Percentiles rank a stretch among this genome's conserved stretches.
These are phyloP conservation scores for Tipula confusa DNA, from an alignment of 2,888 invertebrate species.

Conservation along the genomic window DNA sequence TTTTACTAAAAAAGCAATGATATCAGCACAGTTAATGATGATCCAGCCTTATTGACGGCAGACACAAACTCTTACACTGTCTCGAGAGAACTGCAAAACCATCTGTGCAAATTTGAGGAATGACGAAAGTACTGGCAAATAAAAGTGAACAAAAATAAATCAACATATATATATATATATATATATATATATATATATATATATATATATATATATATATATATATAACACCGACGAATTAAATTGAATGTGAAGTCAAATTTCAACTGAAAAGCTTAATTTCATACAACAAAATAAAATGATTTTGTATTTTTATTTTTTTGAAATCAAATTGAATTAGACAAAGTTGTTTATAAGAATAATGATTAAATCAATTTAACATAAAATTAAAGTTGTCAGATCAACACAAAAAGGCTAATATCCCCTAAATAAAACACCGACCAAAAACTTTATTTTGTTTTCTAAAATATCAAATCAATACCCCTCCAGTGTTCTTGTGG, in stretches of 20 bases:
- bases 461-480: background rate
- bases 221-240: background rate
- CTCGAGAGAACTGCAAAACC: too few relatives aligned
- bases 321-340: background rate
- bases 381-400: constrained; percentile 3
- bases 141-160: too few relatives aligned
- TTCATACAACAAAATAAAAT: background rate
- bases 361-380: constrained; percentile 5
- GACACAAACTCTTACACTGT: too few relatives aligned
- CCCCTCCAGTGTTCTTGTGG: background rate
- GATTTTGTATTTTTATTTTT: background rate
- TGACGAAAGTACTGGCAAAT: too few relatives aligned
- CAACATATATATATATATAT: too few relatives aligned
- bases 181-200: too few relatives aligned
- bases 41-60: too few relatives aligned
- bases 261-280: background rate
- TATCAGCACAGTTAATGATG: too few relatives aligned
- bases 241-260: background rate
- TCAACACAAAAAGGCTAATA: background rate
- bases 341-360: background rate
- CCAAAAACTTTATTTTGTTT: background rate
- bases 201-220: too few relatives aligned
- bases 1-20: too few relatives aligned
- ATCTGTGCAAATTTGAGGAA: too few relatives aligned
- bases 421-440: background rate